phyloP scores from a whole-genome alignment of 1,140 invertebrate species.

The Dolichoris vasculosae region DNA sequence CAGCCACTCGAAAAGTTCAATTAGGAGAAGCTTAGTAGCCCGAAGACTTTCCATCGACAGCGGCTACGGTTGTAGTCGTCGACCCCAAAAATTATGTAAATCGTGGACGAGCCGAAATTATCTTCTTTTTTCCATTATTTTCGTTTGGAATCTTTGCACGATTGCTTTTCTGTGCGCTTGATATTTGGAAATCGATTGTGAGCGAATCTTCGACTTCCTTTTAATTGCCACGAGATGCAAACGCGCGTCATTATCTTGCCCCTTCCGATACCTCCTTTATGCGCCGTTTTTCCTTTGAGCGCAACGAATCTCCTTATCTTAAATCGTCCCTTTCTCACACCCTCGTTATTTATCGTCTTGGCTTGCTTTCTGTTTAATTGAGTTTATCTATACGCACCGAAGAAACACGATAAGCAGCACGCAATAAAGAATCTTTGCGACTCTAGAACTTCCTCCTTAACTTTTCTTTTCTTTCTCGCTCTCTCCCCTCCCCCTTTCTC shows the following conservation, averaged over 20 bases:
- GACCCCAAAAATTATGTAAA: slow-evolving; percentile 42
- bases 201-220: background rate
- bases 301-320: slow-evolving; percentile 11
- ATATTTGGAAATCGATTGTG: background rate
- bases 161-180: background rate
- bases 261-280: background rate
- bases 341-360: slow-evolving; percentile 41
- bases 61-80: background rate
- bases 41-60: background rate
- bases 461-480: background rate
- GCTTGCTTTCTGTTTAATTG: slow-evolving; percentile 40
- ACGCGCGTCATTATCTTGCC: slow-evolving; percentile 1
- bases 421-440: slow-evolving; percentile 41
- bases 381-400: slow-evolving; percentile 40
- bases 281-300: slow-evolving; percentile 2
- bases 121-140: background rate
- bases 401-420: slow-evolving; percentile 36
- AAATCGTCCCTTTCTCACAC: slow-evolving; percentile 28
- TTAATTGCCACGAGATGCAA: slow-evolving; percentile 7
- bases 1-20: background rate
- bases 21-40: slow-evolving; percentile 36
- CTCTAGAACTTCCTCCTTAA: background rate
- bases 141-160: background rate
- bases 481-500: background rate
- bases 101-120: background rate